Evolutionary conservation across 2,888 invertebrate species (phyloP), one percentile per base, ranked within the genome.

Genomic region (Tipula unca): DNA sequence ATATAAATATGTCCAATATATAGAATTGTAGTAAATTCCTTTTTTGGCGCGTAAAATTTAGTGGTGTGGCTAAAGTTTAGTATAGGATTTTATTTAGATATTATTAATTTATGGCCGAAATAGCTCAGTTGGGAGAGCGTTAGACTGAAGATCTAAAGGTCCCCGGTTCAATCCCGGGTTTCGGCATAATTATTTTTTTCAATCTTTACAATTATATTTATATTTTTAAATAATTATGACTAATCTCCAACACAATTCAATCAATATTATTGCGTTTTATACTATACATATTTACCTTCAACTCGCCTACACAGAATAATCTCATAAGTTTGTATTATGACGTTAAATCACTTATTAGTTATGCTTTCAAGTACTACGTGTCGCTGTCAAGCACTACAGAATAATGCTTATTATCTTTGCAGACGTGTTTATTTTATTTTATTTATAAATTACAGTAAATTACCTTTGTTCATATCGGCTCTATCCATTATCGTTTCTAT

Each of bases 91-190:
- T 4, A 32, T 32, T 6, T 6, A 32, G 32, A 32, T 32, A 32
- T 6, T 0, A 32, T 0, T 39, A n/a, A 17, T 85, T 35, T 82
- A 2, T 25, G 86, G 93, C 94, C 94, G 94, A 94, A 94, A 94
- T 94, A 94, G 94, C 94, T 94, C 94, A 94, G 94, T 94, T 94
- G 94, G 94, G 94, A 94, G 94, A 94, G 94, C 94, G 94, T 94
- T 94, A 94, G 94, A 94, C 93, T 94, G 93, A 93, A 94, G 93
- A 93, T 94, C 93, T 94, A 93, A 94, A 94, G 92, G 94, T 94
- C 93, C 94, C 94, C 92, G 93, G 94, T 94, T 94, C 94, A 91
- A 94, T 94, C 93, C 93, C 93, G 92, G 93, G 94, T 94, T 94
- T 94, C 93, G 94, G 93, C 94, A 94, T 69, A 69, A 0, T 39